phyloP scores from a whole-genome alignment of 2,888 invertebrate genomes.

The Tenthredo amoena region DNA sequence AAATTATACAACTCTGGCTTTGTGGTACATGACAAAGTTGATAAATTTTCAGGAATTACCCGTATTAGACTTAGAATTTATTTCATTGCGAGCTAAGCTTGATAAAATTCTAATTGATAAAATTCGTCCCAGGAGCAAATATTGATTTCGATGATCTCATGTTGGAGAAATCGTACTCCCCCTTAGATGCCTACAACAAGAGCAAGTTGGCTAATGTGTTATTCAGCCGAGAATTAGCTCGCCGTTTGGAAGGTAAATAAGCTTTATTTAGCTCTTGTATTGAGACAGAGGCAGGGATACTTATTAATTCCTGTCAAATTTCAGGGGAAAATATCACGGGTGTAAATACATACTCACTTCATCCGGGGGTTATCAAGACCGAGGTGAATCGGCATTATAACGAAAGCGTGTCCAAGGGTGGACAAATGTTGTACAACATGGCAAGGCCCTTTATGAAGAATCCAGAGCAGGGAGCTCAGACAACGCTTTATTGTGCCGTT shows the following conservation, averaged over 20 bases:
- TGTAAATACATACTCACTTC: slow-evolving; percentile 67
- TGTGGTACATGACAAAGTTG: background rate
- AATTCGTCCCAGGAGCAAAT: slow-evolving; percentile 74
- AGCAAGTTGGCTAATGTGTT: slow-evolving; percentile 75
- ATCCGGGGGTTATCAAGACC: slow-evolving; percentile 71
- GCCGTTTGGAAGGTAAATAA: slow-evolving; percentile 62
- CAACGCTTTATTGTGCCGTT: slow-evolving; percentile 85
- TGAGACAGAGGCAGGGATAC: background rate
- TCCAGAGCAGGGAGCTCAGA: slow-evolving; percentile 85
- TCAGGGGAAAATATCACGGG: slow-evolving; percentile 51
- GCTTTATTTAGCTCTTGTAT: background rate
- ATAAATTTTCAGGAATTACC: background rate
- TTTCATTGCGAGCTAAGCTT: background rate
- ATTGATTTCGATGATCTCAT: slow-evolving; percentile 85
- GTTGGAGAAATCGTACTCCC: slow-evolving; percentile 77
- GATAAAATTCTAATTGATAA: slow-evolving; percentile 9
- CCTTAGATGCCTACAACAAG: slow-evolving; percentile 66
- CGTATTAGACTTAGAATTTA: background rate
- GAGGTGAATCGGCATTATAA: slow-evolving; percentile 74
- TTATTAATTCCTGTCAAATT: background rate
- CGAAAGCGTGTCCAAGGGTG: slow-evolving; percentile 62
- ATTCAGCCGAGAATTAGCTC: slow-evolving; percentile 72
- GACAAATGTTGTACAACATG: slow-evolving; percentile 63
- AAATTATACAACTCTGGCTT: too few species aligned
- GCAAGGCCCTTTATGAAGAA: slow-evolving; percentile 79